Percentiles rank a stretch among this genome's conserved stretches.
Conservation (phyloP, 2,113 vertebrate species). For the Rhea pennata region DNA sequence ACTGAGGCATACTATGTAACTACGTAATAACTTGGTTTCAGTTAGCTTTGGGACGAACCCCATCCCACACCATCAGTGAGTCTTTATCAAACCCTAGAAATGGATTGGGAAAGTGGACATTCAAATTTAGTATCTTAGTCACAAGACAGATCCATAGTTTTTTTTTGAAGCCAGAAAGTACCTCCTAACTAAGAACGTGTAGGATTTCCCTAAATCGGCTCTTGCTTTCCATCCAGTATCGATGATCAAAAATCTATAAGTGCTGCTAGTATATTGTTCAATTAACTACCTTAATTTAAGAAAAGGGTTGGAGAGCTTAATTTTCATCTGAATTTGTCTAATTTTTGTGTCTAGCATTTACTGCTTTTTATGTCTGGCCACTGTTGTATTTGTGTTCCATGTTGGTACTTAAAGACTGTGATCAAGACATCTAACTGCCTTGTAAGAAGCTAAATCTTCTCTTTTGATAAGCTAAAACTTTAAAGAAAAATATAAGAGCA, state of each 20-base stretch:
- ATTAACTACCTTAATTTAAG: not conserved
- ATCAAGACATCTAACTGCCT: not conserved
- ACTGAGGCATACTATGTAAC: not conserved
- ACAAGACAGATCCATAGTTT: not conserved
- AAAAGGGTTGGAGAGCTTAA: not conserved
- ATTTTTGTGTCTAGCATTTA: not conserved
- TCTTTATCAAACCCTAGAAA: too few species aligned
- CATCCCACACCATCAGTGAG: not conserved
- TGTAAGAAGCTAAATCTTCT: not conserved
- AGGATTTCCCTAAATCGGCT: not conserved
- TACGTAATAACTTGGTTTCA: not conserved
- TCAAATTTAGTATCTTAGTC: not conserved
- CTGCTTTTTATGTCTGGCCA: not conserved
- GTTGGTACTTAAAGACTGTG: not conserved
- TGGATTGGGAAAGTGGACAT: not conserved
- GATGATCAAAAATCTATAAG: not conserved
- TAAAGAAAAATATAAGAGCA: not conserved
- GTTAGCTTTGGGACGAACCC: not conserved
- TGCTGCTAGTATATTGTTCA: accelerated
- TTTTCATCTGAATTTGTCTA: not conserved
- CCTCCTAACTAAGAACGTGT: not conserved
- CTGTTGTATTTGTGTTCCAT: not conserved
- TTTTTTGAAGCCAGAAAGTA: not conserved
- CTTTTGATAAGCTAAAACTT: not conserved
- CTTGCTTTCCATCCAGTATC: not conserved